Percentiles rank a stretch among this genome's conserved stretches.
Evolutionary conservation across 2,888 invertebrate species (phyloP).

Genomic region (Galeruca laticollis): DNA sequence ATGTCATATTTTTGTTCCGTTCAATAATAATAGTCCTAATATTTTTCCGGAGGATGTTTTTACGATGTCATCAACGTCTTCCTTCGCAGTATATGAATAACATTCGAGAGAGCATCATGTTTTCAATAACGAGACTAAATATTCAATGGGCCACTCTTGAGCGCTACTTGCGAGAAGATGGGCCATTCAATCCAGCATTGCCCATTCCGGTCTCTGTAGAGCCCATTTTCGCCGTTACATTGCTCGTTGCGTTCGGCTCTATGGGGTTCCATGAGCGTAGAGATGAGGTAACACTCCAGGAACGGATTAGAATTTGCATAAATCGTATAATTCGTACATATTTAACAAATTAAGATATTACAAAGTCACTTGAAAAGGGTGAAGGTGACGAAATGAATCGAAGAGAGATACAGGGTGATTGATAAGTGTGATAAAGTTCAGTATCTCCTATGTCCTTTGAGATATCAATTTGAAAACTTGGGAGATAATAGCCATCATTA

Average conservation of each 20-base stretch:
- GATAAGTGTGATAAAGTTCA: no score
- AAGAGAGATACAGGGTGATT: no score
- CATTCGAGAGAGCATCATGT: conserved; percentile 62
- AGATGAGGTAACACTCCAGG: conserved; percentile 46
- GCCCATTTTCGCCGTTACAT: conserved; percentile 64
- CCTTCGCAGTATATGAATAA: conserved; percentile 60
- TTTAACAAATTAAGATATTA: no score
- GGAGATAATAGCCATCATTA: no score
- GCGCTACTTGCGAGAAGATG: conserved; percentile 62
- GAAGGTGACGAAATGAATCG: no score
- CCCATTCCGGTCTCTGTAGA: conserved; percentile 65
- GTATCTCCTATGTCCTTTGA: no score
- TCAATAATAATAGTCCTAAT: conserved; percentile 6
- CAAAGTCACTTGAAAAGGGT: no score
- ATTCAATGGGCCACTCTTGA: conserved; percentile 65
- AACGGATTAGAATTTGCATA: conserved; percentile 20
- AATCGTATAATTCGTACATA: no score
- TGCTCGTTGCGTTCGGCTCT: conserved; percentile 63
- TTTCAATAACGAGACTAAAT: conserved; percentile 66
- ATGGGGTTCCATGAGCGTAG: conserved; percentile 62
- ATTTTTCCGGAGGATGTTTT: conserved; percentile 44
- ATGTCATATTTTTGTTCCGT: neutral
- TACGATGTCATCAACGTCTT: conserved; percentile 60
- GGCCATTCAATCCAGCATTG: conserved; percentile 63
- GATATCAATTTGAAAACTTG: no score